These are phyloP conservation scores for Galendromus occidentalis DNA, from an alignment of 1,140 invertebrate species.

Conservation along the genomic window DNA sequence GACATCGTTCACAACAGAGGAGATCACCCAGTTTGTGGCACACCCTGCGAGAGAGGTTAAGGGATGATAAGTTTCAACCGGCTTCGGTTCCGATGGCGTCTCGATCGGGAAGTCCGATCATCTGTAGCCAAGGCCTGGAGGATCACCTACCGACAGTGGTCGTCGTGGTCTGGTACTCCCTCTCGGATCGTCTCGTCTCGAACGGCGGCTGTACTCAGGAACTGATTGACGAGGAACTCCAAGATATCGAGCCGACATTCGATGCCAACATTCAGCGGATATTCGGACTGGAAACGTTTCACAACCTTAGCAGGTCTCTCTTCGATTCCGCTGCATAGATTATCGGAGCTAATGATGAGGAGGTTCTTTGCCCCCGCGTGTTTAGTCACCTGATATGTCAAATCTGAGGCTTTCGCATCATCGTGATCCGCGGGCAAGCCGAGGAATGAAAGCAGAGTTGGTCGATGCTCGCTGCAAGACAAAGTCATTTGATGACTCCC, in stretches of 20 bases:
- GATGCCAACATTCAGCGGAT: constrained; percentile 56
- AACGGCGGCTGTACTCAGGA: constrained; percentile 75
- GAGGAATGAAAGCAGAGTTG: not conserved
- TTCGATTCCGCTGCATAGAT: no score
- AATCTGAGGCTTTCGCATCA: not conserved
- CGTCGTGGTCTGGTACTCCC: constrained; percentile 46
- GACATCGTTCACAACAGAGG: constrained; percentile 86
- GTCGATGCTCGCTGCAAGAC: not conserved
- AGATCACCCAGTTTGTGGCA: constrained; percentile 87
- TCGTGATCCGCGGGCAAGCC: not conserved
- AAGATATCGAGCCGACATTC: constrained; percentile 65
- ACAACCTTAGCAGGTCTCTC: not conserved
- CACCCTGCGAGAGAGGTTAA: constrained; percentile 32
- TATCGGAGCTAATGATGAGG: no score
- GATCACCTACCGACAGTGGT: constrained; percentile 30
- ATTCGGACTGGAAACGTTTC: constrained; percentile 42
- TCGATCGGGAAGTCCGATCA: no score
- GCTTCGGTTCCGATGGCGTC: constrained; percentile 14
- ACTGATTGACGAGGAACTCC: constrained; percentile 76
- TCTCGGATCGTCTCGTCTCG: constrained; percentile 80
- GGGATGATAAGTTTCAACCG: constrained; percentile 33
- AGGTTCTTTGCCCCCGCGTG: no score
- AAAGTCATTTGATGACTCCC: no score
- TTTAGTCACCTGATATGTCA: no score
- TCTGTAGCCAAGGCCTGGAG: constrained; percentile 27